These are phyloP conservation scores for Echiichthys vipera DNA, from an alignment of 2,797 vertebrate genomes.

Conservation along the genomic window DNA sequence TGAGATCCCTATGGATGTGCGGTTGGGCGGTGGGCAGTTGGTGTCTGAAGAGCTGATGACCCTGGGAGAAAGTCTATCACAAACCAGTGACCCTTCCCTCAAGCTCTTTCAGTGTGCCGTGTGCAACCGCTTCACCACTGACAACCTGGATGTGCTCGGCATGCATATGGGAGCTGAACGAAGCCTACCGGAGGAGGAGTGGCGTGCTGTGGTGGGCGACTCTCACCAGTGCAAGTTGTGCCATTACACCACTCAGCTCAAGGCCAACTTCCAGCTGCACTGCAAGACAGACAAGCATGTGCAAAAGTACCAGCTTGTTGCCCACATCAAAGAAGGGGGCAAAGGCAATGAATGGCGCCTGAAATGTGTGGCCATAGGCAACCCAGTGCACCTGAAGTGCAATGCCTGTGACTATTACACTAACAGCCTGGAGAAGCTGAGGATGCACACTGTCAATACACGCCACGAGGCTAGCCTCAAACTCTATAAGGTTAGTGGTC, in stretches of 20 bases:
- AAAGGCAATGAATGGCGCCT: conserved; percentile 99
- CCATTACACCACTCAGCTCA: conserved; percentile 98
- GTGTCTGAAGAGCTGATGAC: conserved; percentile 99
- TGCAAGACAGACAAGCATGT: conserved; percentile 99
- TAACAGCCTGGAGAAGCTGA: conserved; percentile 98
- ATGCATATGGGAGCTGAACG: conserved; percentile 98
- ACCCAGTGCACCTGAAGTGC: conserved; percentile 98
- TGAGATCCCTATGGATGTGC: conserved; percentile 96
- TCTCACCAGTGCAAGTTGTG: conserved; percentile 98
- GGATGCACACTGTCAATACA: conserved; percentile 96
- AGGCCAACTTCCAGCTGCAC: conserved; percentile 99
- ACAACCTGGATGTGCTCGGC: conserved; percentile 97
- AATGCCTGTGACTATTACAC: conserved; percentile 99
- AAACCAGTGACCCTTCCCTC: conserved; percentile 96
- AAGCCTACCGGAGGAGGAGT: conserved; percentile 95
- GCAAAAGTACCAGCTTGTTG: conserved; percentile 98
- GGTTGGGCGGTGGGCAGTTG: conserved; percentile 94
- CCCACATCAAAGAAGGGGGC: conserved; percentile 99
- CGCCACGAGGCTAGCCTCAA: conserved; percentile 98
- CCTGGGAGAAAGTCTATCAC: conserved; percentile 96
- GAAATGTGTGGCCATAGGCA: conserved; percentile 98
- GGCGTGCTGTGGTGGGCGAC: conserved; percentile 96
- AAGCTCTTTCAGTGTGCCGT: conserved; percentile 99
- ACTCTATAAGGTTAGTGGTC: conserved; percentile 94
- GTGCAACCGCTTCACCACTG: conserved; percentile 99